phyloP scores from a whole-genome alignment of 2,888 invertebrate genomes.

The Rhagophthalmus giganteus region DNA sequence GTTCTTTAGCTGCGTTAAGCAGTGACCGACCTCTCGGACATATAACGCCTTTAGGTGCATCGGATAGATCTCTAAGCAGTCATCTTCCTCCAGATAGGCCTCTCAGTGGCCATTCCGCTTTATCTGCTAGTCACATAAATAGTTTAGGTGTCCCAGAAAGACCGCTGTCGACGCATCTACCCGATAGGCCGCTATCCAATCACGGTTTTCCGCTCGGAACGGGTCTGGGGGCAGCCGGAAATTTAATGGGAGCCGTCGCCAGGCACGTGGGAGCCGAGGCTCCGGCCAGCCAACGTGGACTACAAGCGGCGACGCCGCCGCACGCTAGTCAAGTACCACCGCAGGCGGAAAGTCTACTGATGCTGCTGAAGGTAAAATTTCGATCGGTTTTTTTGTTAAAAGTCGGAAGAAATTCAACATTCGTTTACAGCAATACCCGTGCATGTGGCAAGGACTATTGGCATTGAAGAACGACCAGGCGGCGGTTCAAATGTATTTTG shows the following conservation, averaged over 20 bases:
- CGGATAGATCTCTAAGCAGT: slow-evolving; percentile 39
- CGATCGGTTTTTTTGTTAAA: neutral
- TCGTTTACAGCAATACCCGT: slow-evolving; percentile 80
- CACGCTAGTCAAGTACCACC: slow-evolving; percentile 79
- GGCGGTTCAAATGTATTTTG: slow-evolving; percentile 98
- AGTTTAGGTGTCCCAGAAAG: slow-evolving; percentile 43
- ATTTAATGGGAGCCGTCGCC: slow-evolving; percentile 52
- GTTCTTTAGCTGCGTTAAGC: slow-evolving; percentile 49
- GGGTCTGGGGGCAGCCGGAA: slow-evolving; percentile 54
- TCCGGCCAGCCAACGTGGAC: slow-evolving; percentile 59
- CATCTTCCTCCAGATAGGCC: slow-evolving; percentile 44
- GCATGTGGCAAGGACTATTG: slow-evolving; percentile 96
- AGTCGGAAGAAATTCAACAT: slow-evolving; percentile 15
- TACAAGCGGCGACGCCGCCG: slow-evolving; percentile 65
- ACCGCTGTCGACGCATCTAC: slow-evolving; percentile 33
- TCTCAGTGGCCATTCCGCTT: slow-evolving; percentile 43
- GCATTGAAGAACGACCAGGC: slow-evolving; percentile 96
- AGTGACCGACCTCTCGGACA: slow-evolving; percentile 51
- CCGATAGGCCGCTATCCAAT: slow-evolving; percentile 42
- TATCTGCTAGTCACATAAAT: slow-evolving; percentile 46
- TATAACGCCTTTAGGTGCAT: slow-evolving; percentile 45
- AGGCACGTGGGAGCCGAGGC: slow-evolving; percentile 57
- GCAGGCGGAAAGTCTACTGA: slow-evolving; percentile 80
- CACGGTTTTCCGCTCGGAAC: slow-evolving; percentile 53
- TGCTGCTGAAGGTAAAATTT: slow-evolving; percentile 69